Percentiles rank a stretch among this genome's conserved stretches.
phyloP scores from a whole-genome alignment of 2,113 vertebrate species.

The Pedetes capensis region DNA sequence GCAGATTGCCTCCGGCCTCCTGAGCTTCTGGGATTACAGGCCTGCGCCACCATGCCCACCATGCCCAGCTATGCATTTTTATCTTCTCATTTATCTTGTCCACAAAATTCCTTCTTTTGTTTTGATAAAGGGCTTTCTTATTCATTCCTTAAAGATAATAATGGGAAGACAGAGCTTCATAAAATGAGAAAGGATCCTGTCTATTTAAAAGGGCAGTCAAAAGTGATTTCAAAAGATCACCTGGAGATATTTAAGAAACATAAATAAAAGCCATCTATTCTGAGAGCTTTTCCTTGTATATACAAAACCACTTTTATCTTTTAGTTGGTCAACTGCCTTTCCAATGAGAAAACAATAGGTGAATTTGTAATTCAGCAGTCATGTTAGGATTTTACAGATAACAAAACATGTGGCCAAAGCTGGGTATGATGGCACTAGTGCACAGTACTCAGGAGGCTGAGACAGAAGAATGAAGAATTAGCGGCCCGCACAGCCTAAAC shows the following conservation, averaged over 20 bases:
- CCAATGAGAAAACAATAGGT: conserved; percentile 3
- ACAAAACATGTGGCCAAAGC: conserved; percentile 26
- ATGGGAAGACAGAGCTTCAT: conserved; percentile 32
- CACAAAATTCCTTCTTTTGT: conserved; percentile 32
- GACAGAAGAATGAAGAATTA: not conserved
- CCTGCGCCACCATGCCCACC: too few relatives aligned
- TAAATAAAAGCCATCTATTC: not conserved
- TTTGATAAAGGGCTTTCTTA: conserved; percentile 43
- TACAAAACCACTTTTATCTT: conserved; percentile 15
- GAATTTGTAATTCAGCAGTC: not conserved
- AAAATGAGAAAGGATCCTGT: not conserved
- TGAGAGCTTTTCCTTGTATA: not conserved
- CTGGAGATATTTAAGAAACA: not conserved
- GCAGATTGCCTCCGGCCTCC: too few relatives aligned
- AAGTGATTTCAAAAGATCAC: not conserved
- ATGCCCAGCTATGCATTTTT: conserved; percentile 37
- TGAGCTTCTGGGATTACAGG: too few relatives aligned
- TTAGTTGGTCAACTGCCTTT: not conserved
- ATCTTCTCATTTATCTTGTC: not conserved
- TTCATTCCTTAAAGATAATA: conserved; percentile 32
- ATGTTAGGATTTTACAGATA: conserved; percentile 32
- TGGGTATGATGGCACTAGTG: not conserved
- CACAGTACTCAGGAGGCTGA: not conserved
- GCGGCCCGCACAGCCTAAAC: not conserved
- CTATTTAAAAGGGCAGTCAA: not conserved